These are phyloP conservation scores for Galbula dea DNA, from an alignment of 2,113 vertebrate genomes.

Conservation along the genomic window DNA sequence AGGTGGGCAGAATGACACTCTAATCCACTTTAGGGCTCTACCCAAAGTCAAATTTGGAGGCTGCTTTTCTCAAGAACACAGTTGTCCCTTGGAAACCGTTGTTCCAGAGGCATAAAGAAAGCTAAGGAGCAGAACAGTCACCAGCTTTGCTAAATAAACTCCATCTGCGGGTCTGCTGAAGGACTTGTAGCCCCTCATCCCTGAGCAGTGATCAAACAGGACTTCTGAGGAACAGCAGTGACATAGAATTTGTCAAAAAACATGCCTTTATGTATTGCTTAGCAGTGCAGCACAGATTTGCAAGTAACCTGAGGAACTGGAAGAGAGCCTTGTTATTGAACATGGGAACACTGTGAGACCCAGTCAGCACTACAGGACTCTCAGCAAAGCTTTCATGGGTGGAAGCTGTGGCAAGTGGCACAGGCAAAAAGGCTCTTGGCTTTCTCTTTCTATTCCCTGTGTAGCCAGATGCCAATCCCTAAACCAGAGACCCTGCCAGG, in stretches of 20 bases:
- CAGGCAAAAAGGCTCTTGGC: not conserved
- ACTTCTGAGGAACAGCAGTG: not conserved
- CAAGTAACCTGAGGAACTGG: not conserved
- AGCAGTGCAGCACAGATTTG: not conserved
- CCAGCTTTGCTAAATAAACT: not conserved
- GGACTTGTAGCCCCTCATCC: not conserved
- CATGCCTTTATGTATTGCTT: not conserved
- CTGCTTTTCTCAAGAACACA: not conserved
- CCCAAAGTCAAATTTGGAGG: not conserved
- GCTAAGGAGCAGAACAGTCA: not conserved
- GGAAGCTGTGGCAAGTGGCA: not conserved
- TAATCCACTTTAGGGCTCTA: slow-evolving; percentile 19
- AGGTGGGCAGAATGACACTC: not conserved
- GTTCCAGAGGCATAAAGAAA: not conserved
- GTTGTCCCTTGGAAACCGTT: not conserved
- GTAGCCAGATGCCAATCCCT: not conserved
- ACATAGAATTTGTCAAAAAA: not conserved
- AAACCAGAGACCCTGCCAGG: rapidly evolving
- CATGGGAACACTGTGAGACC: not conserved
- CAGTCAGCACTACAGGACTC: not conserved
- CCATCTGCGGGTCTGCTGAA: not conserved
- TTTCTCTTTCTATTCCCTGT: not conserved
- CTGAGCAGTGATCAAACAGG: not conserved
- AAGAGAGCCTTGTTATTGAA: not conserved
- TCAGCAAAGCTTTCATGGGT: not conserved